phyloP scores from a whole-genome alignment of 2,888 invertebrate genomes.

The Meliscaeva auricollis region DNA sequence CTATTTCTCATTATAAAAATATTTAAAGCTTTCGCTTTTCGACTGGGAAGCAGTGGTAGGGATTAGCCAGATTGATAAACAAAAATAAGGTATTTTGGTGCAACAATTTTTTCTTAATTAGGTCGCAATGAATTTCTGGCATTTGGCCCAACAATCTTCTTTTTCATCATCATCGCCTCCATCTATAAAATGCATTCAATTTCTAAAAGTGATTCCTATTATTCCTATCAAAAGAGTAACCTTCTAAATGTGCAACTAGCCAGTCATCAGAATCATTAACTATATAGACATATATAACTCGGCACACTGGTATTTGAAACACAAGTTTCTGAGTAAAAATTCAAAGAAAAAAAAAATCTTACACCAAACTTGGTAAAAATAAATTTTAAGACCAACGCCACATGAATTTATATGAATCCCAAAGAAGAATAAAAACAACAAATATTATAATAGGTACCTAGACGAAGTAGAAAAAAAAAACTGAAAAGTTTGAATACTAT shows the following conservation, averaged over 20 bases:
- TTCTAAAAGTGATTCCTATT: constrained; percentile 36
- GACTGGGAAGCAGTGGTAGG: too few species aligned
- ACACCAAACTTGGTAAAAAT: constrained; percentile 27
- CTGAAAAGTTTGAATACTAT: background rate
- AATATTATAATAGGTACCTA: background rate
- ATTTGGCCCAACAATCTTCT: constrained; percentile 41
- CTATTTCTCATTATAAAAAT: too few species aligned
- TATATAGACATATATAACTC: too few species aligned
- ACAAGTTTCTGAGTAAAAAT: constrained; percentile 13
- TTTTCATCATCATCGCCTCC: background rate
- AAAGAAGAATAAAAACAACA: too few species aligned
- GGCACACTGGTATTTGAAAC: constrained; percentile 53
- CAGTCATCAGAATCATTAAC: too few species aligned
- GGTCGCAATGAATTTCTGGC: constrained; percentile 66
- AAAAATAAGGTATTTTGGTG: background rate
- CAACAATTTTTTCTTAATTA: constrained; percentile 46
- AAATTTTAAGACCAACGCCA: constrained; percentile 18
- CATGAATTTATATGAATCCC: constrained; percentile 8
- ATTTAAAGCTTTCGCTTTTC: too few species aligned
- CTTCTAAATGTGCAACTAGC: too few species aligned
- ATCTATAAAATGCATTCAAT: constrained; percentile 38
- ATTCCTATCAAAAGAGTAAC: background rate
- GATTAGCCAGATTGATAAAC: too few species aligned
- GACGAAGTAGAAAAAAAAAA: background rate
- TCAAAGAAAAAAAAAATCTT: constrained; percentile 2